Base-by-base conservation (phyloP, 2,888 invertebrate genomes). In the Chaetoderma sp. region DNA sequence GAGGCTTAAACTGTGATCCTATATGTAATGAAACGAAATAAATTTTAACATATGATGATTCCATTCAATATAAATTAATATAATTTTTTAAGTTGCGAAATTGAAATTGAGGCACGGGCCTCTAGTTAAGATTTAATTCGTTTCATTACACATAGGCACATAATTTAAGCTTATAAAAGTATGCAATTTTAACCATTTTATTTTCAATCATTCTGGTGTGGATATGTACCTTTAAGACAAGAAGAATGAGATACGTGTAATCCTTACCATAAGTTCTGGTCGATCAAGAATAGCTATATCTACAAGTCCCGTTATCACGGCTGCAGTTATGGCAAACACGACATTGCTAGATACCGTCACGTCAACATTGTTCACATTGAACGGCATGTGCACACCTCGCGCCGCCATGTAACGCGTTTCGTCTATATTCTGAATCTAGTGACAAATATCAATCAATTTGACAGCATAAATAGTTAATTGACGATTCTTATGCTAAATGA, bases 311-410 rank as follows among this genome's bases (percentile, higher is more conserved):
- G 75, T 68, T 10, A 80, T 60, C 6, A 80, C 70, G 3, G 71
- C 65, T 2, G 78, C 71, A 5, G 81, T 81, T 30, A 77, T 74
- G 6, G 80, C 79, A 59, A 70, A 81, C 23, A 81, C 62, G 23
- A 71, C 70, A 56, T 81, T 79, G 18, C 80, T 78, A 4, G 77
- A 69, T 18, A 81, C 81, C 0, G 81, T 79, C 16, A 77, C 72
- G 61, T 80, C 81, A n/a, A 81, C 73, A 62, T 81, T 81, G 68
- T 81, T 81, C 0, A 79, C 72, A 32, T 76, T 72, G 33, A 80
- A 74, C 0, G 81, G 81, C 74, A 78, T 81, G 39, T 67, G 67
- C 4, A 77, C 75, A 1, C 79, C 79, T 27, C 68, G 59, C 18
- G 63, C 50, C 28, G 67, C 71, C 66, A 68, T 60, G 1, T 61